Evolutionary conservation across 2,888 invertebrate species (phyloP).

Genomic region (Heliconius cydno): DNA sequence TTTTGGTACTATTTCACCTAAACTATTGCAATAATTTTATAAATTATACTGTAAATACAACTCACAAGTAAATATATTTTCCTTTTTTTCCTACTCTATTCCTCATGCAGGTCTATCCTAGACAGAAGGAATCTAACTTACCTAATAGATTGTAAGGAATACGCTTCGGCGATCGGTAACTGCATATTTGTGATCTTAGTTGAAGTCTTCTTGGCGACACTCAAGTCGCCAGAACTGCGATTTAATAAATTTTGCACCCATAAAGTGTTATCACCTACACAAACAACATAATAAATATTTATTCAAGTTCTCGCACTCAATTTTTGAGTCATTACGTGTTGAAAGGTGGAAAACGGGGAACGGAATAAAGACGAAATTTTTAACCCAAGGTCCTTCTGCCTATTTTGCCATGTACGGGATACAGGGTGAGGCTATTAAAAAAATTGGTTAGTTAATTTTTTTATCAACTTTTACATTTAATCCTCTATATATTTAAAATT

Average conservation of each 20-base stretch:
- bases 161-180: slow-evolving; percentile 35
- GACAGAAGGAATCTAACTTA: slow-evolving; percentile 23
- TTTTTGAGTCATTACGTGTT: too few species aligned
- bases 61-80: background rate
- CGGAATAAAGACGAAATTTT: background rate
- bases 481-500: too few species aligned
- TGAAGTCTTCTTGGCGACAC: slow-evolving; percentile 27
- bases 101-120: too few species aligned
- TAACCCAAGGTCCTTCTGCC: background rate
- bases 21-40: slow-evolving; percentile 48
- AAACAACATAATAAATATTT: background rate
- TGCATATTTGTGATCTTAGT: slow-evolving; percentile 16
- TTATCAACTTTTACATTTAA: too few species aligned
- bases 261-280: slow-evolving; percentile 56
- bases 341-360: background rate
- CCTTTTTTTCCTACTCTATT: too few species aligned
- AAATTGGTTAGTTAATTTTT: too few species aligned
- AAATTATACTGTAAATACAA: background rate
- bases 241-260: slow-evolving; percentile 68
- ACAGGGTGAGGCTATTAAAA: background rate
- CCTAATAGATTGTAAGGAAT: slow-evolving; percentile 54
- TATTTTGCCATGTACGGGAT: background rate
- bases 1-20: slow-evolving; percentile 52
- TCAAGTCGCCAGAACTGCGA: slow-evolving; percentile 59
- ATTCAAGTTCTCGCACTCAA: background rate